Evolutionary conservation across 2,888 invertebrate species (phyloP).

Genomic region (Lepas anatifera): DNA sequence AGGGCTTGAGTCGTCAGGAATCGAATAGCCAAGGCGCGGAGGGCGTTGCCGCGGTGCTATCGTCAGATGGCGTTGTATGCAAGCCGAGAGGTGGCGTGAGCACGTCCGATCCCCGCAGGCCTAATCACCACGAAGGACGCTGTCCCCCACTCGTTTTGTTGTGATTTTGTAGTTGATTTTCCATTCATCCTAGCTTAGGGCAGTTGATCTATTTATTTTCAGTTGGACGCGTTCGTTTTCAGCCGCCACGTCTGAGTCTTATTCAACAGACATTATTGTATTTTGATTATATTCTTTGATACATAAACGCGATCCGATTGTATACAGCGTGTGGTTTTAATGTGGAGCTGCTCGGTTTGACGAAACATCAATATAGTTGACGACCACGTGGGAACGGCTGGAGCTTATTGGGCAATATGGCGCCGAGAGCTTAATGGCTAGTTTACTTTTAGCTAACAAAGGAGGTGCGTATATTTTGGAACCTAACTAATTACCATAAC

Average conservation of each 20-base stretch:
- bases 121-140: too few relatives aligned
- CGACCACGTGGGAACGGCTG: too few relatives aligned
- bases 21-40: background rate
- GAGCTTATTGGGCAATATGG: too few relatives aligned
- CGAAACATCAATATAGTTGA: too few relatives aligned
- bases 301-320: conserved; percentile 1
- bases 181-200: background rate
- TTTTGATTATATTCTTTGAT: conserved; percentile 12
- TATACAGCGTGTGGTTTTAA: background rate
- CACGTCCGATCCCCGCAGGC: too few relatives aligned
- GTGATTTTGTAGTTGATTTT: conserved; percentile 12
- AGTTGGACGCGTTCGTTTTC: background rate
- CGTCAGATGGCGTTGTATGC: background rate
- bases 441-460: too few relatives aligned
- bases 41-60: too few relatives aligned
- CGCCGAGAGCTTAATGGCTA: too few relatives aligned
- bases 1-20: background rate
- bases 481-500: too few relatives aligned
- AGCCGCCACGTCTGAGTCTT: conserved; percentile 5
- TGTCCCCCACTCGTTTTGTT: background rate
- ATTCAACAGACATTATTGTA: conserved; percentile 6
- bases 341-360: too few relatives aligned
- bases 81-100: too few relatives aligned
- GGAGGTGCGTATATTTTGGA: too few relatives aligned
- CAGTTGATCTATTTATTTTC: conserved; percentile 7